Base-by-base conservation (phyloP, 2,888 invertebrate genomes). In the Epistrophella euchroma region DNA sequence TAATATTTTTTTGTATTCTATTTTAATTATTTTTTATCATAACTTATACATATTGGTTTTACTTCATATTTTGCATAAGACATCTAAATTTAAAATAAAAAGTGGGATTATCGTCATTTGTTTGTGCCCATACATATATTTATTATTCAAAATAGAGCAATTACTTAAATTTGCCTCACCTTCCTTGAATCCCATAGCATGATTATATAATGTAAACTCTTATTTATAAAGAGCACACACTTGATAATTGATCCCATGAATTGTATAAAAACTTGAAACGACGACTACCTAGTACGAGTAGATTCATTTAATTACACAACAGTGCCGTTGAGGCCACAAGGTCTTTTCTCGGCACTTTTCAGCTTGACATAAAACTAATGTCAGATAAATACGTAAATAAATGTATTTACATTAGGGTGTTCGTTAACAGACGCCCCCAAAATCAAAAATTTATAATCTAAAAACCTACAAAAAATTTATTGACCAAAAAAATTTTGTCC, bases 161-260 rank as follows among this genome's bases (percentile, higher is more conserved):
- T 47, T 64, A 64, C 17, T 17, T 1, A 43, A 64, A 15, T 47
- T 64, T 32, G 17, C 11, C 19, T 64, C 62, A 64, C 45, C 45
- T 45, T 32, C 45, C 6, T 47, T 64, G 13, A 45, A 47, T 64
- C 17, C 45, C 62, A 62, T 32, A 32, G 13, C 45, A 64, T 17
- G 45, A 45, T 64, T 64, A 45, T 28, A 50, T 50, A 17, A 37
- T 66, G 13, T 15, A 40, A 2, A 37, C 60, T 37, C 15, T 60
- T 19, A 13, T 37, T 22, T 52, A 68, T 11, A 28, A 52, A 68
- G 13, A 72, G 60, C 56, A 73, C 17, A 74, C 58, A 79, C 71
- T 58, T 72, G 66, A 72, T 82, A 77, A 77, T 82, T 77, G 76
- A 76, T 58, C 71, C 22, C 64, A 43, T 73, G 60, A 70, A 71